Evolutionary conservation across 2,113 vertebrate genomes (phyloP), one percentile per base, ranked within the genome.

Genomic region (Dipodomys merriami): DNA sequence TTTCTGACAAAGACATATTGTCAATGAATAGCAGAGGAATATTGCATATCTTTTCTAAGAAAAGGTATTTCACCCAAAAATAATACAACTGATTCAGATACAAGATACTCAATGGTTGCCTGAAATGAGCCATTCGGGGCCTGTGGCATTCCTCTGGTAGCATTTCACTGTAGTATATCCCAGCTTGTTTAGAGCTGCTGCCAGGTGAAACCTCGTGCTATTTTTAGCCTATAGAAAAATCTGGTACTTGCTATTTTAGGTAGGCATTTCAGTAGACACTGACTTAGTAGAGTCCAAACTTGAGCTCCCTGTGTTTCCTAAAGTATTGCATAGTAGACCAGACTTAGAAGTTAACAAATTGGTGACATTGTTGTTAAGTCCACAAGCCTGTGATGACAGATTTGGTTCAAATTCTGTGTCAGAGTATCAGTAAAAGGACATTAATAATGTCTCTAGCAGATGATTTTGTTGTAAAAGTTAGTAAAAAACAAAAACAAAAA

Each of bases 211-310:
- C 23, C 2, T 71, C 65, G 76, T 82, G 12, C 10, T 35, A 8
- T 76, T 94, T 95, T 90, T 64, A 29, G 90, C 71, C 44, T 95
- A 39, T 6, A 29, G 4, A 83, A 90, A 87, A 19, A 46, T 84
- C 73, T 27, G 29, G 10, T 82, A 80, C 5, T 83, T 57, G 1
- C 86, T 90, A 87, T 82, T 86, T 88, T 25, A 74, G 8, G 35
- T 88, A 25, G 73, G 27, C 29, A 39, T 93, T 93, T 82, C 71
- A 68, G 39, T 84, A 82, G 68, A 27, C 80, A 76, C 68, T 49
- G 2, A 62, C 20, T 49, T 39, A 5, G 16, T 78, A 64, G 79
- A 92, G 19, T 85, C 33, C 89, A 35, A 80, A 87, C 49, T 78
- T 92, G 27, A 88, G 67, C 30, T 86, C 30, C 27, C 30, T 69